Conservation (phyloP, 2,888 invertebrate species). For the Poecilobothrus nobilitatus region DNA sequence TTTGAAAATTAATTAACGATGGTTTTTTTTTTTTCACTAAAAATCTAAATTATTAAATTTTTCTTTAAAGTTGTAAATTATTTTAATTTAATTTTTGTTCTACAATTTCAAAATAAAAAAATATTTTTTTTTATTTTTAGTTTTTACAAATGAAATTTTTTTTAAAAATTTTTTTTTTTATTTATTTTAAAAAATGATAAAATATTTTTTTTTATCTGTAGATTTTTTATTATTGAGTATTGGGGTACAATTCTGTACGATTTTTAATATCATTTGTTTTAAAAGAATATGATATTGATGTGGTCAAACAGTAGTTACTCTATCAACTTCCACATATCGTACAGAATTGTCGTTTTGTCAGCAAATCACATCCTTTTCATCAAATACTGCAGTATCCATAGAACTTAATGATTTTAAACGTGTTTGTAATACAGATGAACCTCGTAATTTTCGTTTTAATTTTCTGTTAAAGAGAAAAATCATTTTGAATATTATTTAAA, state of each 20-base stretch:
- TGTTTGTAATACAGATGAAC: constrained; percentile 69
- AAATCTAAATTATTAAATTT: not conserved
- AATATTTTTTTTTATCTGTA: not conserved
- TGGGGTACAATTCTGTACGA: constrained; percentile 44
- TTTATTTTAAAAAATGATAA: not conserved
- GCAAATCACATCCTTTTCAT: constrained; percentile 85
- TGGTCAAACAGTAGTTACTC: constrained; percentile 81
- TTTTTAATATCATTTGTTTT: constrained; percentile 26
- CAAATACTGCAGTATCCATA: constrained; percentile 70
- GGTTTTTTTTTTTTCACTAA: not conserved
- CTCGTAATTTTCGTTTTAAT: constrained; percentile 56
- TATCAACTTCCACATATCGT: constrained; percentile 82
- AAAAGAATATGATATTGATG: constrained; percentile 26
- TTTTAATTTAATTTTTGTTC: not conserved
- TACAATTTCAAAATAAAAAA: not conserved
- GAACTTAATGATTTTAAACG: constrained; percentile 67
- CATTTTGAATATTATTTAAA: not conserved
- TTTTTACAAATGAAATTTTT: not conserved
- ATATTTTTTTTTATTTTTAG: not conserved
- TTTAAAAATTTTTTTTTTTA: not conserved
- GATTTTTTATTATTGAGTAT: constrained; percentile 22
- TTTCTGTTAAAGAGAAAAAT: constrained; percentile 30
- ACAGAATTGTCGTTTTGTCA: constrained; percentile 95
- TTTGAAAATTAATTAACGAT: not conserved
- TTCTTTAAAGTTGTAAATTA: not conserved